Evolutionary conservation across 2,888 invertebrate genomes (phyloP).

Genomic region (Oligia latruncula): DNA sequence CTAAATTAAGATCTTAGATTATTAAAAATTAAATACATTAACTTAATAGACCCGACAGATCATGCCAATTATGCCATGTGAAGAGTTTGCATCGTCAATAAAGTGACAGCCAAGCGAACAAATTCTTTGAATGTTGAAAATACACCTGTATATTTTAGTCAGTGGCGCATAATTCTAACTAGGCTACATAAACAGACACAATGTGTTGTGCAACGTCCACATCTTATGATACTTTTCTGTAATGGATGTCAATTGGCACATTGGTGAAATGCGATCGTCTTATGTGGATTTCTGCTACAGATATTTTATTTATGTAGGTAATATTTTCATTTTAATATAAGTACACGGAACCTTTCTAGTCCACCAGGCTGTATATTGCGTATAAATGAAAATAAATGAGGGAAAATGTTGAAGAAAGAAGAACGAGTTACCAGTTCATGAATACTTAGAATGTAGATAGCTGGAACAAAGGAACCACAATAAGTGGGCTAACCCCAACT

Average conservation of each 20-base stretch:
- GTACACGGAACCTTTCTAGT: slow-evolving; percentile 9
- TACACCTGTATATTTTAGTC: slow-evolving; percentile 41
- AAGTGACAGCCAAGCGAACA: background rate
- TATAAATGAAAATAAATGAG: slow-evolving; percentile 40
- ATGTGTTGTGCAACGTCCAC: slow-evolving; percentile 18
- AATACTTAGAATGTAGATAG: slow-evolving; percentile 34
- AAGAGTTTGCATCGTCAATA: background rate
- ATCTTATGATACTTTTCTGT: slow-evolving; percentile 11
- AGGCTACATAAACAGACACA: slow-evolving; percentile 24
- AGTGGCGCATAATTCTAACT: slow-evolving; percentile 8
- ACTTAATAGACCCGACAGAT: background rate
- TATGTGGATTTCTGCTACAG: slow-evolving; percentile 7
- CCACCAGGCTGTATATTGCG: slow-evolving; percentile 26
- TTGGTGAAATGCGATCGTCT: slow-evolving; percentile 7
- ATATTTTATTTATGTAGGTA: background rate
- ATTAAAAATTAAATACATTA: background rate
- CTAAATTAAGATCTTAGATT: background rate
- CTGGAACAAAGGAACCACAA: slow-evolving; percentile 29
- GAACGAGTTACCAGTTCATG: slow-evolving; percentile 28
- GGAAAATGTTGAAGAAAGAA: slow-evolving; percentile 33
- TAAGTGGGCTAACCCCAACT: slow-evolving; percentile 38
- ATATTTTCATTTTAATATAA: background rate
- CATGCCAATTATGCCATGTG: background rate
- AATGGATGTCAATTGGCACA: slow-evolving; percentile 42
- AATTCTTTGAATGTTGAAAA: slow-evolving; percentile 13